phyloP scores from a whole-genome alignment of 2,797 vertebrate genomes.

The Rhodeus uyekii region DNA sequence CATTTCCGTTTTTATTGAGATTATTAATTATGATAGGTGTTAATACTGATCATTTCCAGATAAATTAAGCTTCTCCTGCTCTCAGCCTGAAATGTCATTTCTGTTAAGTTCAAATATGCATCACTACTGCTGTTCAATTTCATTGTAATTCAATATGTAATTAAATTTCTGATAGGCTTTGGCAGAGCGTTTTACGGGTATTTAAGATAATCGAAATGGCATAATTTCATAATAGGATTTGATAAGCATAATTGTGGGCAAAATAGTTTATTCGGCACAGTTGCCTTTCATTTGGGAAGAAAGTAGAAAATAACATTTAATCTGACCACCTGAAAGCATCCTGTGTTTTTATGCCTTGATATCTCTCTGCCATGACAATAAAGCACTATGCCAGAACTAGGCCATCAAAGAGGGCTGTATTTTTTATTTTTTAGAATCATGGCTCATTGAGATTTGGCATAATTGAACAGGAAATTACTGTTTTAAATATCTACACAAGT shows the following conservation, averaged over 20 bases:
- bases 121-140: constrained; percentile 45
- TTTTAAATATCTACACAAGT: constrained; percentile 27
- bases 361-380: neutral
- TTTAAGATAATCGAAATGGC: constrained; percentile 59
- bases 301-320: constrained; percentile 37
- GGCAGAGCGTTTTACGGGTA: constrained; percentile 55
- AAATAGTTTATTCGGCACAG: constrained; percentile 43
- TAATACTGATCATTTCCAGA: constrained; percentile 21
- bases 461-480: constrained; percentile 36
- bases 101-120: constrained; percentile 51
- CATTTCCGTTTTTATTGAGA: neutral
- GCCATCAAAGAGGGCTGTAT: neutral
- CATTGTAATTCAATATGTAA: constrained; percentile 57
- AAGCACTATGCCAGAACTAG: neutral
- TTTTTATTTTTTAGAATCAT: neutral
- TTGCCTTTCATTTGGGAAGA: constrained; percentile 47
- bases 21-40: neutral
- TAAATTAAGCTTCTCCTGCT: constrained; percentile 14
- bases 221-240: constrained; percentile 55
- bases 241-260: constrained; percentile 53
- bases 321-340: constrained; percentile 20
- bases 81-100: constrained; percentile 42
- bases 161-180: constrained; percentile 60
- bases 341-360: no score
- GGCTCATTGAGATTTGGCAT: constrained; percentile 34